Conservation (phyloP, 2,113 vertebrate genomes). For the Centropristis striata region DNA sequence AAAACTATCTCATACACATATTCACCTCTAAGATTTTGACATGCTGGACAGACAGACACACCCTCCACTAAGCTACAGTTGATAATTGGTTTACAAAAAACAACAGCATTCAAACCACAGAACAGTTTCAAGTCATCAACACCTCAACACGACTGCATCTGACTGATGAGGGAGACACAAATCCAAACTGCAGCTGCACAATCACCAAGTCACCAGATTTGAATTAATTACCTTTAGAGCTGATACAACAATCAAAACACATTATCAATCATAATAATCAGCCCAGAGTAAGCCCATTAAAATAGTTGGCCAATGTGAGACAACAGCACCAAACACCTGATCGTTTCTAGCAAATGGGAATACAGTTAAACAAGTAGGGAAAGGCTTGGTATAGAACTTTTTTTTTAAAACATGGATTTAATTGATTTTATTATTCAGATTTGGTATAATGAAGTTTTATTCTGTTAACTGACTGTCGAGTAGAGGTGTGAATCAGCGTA, state of each 20-base stretch:
- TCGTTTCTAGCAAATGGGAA: background rate
- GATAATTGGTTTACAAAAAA: too few relatives aligned
- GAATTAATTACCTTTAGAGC: background rate
- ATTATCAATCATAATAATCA: background rate
- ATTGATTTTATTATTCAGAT: too few relatives aligned
- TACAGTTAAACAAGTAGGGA: too few relatives aligned
- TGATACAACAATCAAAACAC: background rate
- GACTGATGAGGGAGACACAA: background rate
- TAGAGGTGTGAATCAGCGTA: too few relatives aligned
- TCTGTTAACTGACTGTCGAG: too few relatives aligned
- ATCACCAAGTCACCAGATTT: background rate
- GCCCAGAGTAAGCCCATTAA: background rate
- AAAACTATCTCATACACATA: background rate
- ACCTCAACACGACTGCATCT: background rate
- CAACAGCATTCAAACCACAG: too few relatives aligned
- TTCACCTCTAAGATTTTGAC: background rate
- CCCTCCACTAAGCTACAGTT: too few relatives aligned
- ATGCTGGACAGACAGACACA: background rate
- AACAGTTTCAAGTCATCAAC: too few relatives aligned
- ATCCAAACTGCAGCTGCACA: background rate
- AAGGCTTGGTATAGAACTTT: too few relatives aligned
- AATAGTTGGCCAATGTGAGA: background rate
- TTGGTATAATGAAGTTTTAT: too few relatives aligned
- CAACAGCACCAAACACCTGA: background rate
- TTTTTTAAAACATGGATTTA: too few relatives aligned